These are phyloP conservation scores for Leucania comma DNA, from an alignment of 2,888 invertebrate genomes.

Conservation along the genomic window DNA sequence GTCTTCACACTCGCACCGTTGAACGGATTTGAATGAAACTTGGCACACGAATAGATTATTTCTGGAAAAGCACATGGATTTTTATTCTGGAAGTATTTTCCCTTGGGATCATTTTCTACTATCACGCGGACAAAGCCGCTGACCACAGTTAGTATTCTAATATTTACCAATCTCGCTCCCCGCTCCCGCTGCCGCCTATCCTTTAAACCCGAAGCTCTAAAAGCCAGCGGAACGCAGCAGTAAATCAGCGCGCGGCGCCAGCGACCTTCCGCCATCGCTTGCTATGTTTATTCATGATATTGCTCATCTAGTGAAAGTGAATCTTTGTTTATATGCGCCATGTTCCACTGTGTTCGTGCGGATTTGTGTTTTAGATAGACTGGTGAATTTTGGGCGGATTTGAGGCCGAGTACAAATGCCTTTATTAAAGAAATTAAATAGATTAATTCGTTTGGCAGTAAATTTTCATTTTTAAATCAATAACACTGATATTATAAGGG, in stretches of 20 bases:
- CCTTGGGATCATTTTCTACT: too few species aligned
- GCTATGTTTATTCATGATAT: constrained; percentile 90
- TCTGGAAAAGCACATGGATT: too few species aligned
- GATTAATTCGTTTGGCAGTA: neutral
- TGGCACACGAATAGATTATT: too few species aligned
- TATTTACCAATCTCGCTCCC: neutral
- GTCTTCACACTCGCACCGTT: too few species aligned
- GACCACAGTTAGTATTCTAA: too few species aligned
- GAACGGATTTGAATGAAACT: too few species aligned
- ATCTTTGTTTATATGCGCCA: constrained; percentile 80
- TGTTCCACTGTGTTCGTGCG: constrained; percentile 29
- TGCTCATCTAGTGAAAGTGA: constrained; percentile 87
- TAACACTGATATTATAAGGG: too few species aligned
- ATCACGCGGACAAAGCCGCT: too few species aligned
- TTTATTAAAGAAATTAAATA: neutral
- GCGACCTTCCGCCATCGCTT: constrained; percentile 82
- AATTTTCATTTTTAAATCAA: too few species aligned
- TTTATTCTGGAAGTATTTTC: too few species aligned
- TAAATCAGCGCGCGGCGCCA: constrained; percentile 84
- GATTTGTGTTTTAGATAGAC: constrained; percentile 27
- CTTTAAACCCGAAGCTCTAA: constrained; percentile 48
- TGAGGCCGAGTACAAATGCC: neutral
- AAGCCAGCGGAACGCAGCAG: constrained; percentile 71
- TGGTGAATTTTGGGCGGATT: neutral
- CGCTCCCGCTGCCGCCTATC: constrained; percentile 50